phyloP scores from a whole-genome alignment of 2,797 vertebrate species.

The Gymnodraco acuticeps region DNA sequence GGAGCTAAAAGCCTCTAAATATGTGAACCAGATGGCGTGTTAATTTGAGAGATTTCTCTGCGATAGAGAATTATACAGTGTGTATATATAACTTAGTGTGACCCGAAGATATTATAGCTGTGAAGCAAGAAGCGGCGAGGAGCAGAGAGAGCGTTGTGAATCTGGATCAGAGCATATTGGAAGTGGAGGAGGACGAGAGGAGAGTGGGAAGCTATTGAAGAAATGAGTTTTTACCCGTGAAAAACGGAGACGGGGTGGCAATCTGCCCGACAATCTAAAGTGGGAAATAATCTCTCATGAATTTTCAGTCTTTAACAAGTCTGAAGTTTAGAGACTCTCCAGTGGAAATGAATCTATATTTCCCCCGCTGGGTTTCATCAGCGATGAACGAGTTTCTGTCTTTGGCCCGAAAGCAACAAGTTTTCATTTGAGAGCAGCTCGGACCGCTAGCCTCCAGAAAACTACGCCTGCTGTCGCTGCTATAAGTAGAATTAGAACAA shows the following conservation, averaged over 20 bases:
- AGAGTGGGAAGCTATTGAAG: constrained; percentile 28
- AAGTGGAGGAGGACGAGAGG: constrained; percentile 24
- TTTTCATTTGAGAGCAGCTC: constrained; percentile 26
- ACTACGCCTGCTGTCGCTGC: too few species aligned
- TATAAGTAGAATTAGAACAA: too few species aligned
- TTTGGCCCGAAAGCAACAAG: constrained; percentile 18
- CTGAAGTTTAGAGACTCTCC: constrained; percentile 18
- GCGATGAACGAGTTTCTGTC: constrained; percentile 40
- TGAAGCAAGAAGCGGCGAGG: constrained; percentile 8
- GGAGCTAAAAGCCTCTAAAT: neutral
- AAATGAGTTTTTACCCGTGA: constrained; percentile 25
- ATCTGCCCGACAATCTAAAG: constrained; percentile 7
- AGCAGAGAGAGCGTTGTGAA: constrained; percentile 1
- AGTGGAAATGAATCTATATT: constrained; percentile 6
- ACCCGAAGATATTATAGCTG: constrained; percentile 2
- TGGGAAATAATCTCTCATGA: constrained; percentile 27
- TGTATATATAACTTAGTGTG: constrained; percentile 24
- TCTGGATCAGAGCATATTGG: constrained; percentile 9
- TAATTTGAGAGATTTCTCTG: constrained; percentile 12
- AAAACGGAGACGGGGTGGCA: neutral
- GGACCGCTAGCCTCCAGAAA: too few species aligned
- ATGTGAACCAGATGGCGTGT: constrained; percentile 36
- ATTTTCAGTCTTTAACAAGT: constrained; percentile 16
- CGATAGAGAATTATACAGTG: neutral
- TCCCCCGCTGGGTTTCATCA: constrained; percentile 26